These are phyloP conservation scores for Drosophila subsilvestris DNA, from an alignment of 2,888 invertebrate genomes.

Conservation along the genomic window DNA sequence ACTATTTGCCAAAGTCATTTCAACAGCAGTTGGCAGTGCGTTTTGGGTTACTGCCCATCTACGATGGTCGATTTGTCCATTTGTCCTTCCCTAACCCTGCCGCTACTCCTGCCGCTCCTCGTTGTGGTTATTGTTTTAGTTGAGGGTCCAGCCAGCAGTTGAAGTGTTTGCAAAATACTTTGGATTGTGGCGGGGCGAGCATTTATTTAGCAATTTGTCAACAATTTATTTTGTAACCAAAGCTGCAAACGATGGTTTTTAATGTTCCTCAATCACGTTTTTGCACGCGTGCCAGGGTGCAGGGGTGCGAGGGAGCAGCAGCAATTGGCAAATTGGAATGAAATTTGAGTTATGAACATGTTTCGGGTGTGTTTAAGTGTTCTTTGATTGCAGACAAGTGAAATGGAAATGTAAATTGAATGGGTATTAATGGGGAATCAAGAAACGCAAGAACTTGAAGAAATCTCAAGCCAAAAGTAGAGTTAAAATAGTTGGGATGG, in stretches of 20 bases:
- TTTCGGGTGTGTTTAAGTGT: slow-evolving; percentile 45
- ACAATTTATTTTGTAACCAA: slow-evolving; percentile 76
- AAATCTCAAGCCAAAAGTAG: background rate
- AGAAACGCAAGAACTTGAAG: background rate
- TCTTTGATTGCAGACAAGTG: slow-evolving; percentile 54
- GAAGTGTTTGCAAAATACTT: slow-evolving; percentile 49
- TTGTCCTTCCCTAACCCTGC: background rate
- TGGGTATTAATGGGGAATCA: background rate
- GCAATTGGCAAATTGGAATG: slow-evolving; percentile 50
- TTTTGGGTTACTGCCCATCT: slow-evolving; percentile 63
- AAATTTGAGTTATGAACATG: slow-evolving; percentile 55
- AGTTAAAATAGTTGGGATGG: background rate
- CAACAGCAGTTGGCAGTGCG: slow-evolving; percentile 54
- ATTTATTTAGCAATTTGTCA: slow-evolving; percentile 80
- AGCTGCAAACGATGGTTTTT: slow-evolving; percentile 76
- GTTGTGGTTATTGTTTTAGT: slow-evolving; percentile 62
- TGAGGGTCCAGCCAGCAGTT: background rate
- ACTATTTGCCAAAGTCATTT: slow-evolving; percentile 74
- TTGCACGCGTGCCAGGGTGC: slow-evolving; percentile 12
- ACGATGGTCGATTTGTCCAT: slow-evolving; percentile 42
- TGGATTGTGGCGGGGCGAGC: slow-evolving; percentile 37
- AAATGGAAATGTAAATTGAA: background rate
- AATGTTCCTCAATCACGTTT: slow-evolving; percentile 68
- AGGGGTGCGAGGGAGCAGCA: slow-evolving; percentile 5
- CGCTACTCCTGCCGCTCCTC: background rate